phyloP scores from a whole-genome alignment of 2,888 invertebrate genomes.

The Emesis russula region DNA sequence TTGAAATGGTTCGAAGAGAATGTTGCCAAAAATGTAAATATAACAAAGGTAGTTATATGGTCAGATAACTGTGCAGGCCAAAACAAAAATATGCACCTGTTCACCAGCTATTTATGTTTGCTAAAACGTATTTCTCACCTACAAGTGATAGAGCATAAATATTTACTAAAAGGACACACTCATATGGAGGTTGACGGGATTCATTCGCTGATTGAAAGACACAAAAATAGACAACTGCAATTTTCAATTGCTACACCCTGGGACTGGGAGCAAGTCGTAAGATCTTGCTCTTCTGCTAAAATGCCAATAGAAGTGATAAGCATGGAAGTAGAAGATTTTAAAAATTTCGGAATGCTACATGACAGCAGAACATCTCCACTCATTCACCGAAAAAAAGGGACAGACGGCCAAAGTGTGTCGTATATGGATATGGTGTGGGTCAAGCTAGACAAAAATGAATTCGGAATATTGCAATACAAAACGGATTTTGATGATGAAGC shows the following conservation, averaged over 20 bases:
- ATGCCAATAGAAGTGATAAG: slow-evolving; percentile 35
- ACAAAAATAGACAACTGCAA: slow-evolving; percentile 35
- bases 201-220: slow-evolving; percentile 36
- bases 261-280: slow-evolving; percentile 33
- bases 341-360: neutral
- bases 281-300: slow-evolving; percentile 35
- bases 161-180: slow-evolving; percentile 28
- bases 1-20: slow-evolving; percentile 40
- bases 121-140: neutral
- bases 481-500: too few species aligned
- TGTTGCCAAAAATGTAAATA: neutral
- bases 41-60: neutral
- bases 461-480: too few species aligned
- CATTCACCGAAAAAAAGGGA: slow-evolving; percentile 34
- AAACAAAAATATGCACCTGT: slow-evolving; percentile 20
- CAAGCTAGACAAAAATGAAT: too few species aligned
- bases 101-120: slow-evolving; percentile 5
- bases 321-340: slow-evolving; percentile 24
- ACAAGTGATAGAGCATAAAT: neutral
- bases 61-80: slow-evolving; percentile 1
- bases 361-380: neutral
- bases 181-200: slow-evolving; percentile 34
- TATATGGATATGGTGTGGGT: too few species aligned
- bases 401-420: too few species aligned
- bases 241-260: slow-evolving; percentile 39